Percentiles rank a stretch among this genome's conserved stretches.
phyloP scores from a whole-genome alignment of 1,140 invertebrate genomes.

The Eueides isabella region DNA sequence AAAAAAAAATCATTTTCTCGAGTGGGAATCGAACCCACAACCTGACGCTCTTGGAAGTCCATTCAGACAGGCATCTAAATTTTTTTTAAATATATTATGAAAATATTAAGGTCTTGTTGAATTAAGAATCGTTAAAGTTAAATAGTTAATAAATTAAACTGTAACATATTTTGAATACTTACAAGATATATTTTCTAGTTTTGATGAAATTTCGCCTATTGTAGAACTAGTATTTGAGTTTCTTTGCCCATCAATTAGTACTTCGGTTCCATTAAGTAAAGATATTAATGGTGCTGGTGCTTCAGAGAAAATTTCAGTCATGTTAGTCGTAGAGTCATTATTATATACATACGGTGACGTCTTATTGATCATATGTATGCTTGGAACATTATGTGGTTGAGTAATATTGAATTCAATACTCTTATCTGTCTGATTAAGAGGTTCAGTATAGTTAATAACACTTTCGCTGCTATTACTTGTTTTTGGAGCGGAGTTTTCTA shows the following conservation, averaged over 20 bases:
- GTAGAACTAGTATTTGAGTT: neutral
- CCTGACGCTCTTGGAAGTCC: too few relatives aligned
- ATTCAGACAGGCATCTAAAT: too few relatives aligned
- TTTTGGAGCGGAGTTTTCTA: neutral
- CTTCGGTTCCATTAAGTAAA: neutral
- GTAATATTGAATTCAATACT: neutral
- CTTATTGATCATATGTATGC: neutral
- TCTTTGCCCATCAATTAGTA: neutral
- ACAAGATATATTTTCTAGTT: neutral
- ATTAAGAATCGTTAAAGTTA: too few relatives aligned
- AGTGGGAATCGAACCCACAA: too few relatives aligned
- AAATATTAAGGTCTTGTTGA: too few relatives aligned
- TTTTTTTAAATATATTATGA: too few relatives aligned
- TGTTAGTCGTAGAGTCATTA: neutral
- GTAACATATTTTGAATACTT: neutral
- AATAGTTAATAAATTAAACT: too few relatives aligned
- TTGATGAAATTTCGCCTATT: neutral
- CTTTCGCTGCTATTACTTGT: neutral
- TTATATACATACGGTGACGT: neutral
- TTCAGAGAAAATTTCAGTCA: neutral
- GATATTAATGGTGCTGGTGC: neutral
- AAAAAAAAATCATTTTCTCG: too few relatives aligned
- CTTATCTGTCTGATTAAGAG: neutral
- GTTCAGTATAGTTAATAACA: neutral
- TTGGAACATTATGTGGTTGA: neutral